Base-by-base conservation (phyloP, 2,888 invertebrate species). In the Cosmia trapezina region DNA sequence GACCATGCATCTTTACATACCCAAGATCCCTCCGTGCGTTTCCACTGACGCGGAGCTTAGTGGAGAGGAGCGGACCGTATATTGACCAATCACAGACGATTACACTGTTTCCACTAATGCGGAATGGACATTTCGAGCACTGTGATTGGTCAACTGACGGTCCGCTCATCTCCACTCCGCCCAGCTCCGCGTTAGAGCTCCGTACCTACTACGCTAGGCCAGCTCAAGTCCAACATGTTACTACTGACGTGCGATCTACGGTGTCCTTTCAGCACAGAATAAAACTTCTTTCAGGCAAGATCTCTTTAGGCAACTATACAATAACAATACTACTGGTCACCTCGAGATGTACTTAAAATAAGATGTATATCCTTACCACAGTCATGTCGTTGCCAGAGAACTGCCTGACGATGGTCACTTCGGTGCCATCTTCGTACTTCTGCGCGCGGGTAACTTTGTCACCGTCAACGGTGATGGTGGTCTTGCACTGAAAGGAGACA, bases 361-460 rank as follows among this genome's bases (percentile, higher is more conserved):
- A 9, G 8, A 33, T 47, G 7, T 17, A n/a, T 22, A 0, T 63
- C 14, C 89, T 84, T 86, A 92, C 92, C 87, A 89, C 84, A 63
- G 84, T 81, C 19, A 92, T 75, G 6, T 89, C 81, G 17, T 88
- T 78, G 12, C 83, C 90, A 33, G 80, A 83, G 83, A 78, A 92
- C 49, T 89, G 87, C 68, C 89, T 85, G 76, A 81, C 85, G 79
- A 86, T 83, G 49, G 81, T 88, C 11, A 86, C 1, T 0, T 83
- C 73, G 0, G 49, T 56, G 3, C 89, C 89, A 0, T 75, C 69
- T 0, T 72, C 78, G 56, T 76, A 86, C 68, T 85, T 87, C 78
- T 90, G 83, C 0, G 86, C 76, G 54, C 91, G 91, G 0, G 85
- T 89, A 9, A 91, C 64, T 22, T 84, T 87, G 86, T 91, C 84